Percentiles rank a stretch among this genome's conserved stretches.
These are phyloP conservation scores for Macrobrachium nipponense DNA, from an alignment of 1,140 invertebrate genomes.

Conservation along the genomic window DNA sequence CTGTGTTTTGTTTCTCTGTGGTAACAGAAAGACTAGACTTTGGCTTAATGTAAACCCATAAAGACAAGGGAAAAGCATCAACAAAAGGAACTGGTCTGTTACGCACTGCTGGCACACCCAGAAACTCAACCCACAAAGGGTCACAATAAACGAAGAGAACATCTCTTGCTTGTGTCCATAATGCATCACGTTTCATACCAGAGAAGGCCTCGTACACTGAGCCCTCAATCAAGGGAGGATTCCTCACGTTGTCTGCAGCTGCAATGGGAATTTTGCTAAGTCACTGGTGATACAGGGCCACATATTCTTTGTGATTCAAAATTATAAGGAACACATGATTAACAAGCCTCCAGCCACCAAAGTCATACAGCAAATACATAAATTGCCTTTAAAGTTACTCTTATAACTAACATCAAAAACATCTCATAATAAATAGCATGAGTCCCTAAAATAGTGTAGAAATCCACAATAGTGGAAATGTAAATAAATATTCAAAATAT, in stretches of 20 bases:
- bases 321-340: constrained; percentile 5
- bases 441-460: too few species aligned
- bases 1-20: not conserved
- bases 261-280: constrained; percentile 56
- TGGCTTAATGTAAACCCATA: constrained; percentile 76
- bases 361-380: not conserved
- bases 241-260: constrained; percentile 72
- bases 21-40: constrained; percentile 47
- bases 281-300: too few species aligned
- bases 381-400: too few species aligned
- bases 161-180: constrained; percentile 86
- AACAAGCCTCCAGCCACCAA: not conserved
- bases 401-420: too few species aligned
- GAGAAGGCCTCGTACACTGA: constrained; percentile 68
- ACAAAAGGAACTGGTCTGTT: constrained; percentile 86
- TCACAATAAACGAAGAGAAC: constrained; percentile 90
- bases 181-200: constrained; percentile 70
- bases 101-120: constrained; percentile 76
- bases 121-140: constrained; percentile 93
- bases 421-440: too few species aligned
- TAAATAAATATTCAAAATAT: too few species aligned
- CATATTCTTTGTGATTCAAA: not conserved
- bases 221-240: constrained; percentile 68
- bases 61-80: constrained; percentile 88
- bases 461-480: too few species aligned